phyloP scores from a whole-genome alignment of 2,888 invertebrate genomes.

The Luperina nickerlii region DNA sequence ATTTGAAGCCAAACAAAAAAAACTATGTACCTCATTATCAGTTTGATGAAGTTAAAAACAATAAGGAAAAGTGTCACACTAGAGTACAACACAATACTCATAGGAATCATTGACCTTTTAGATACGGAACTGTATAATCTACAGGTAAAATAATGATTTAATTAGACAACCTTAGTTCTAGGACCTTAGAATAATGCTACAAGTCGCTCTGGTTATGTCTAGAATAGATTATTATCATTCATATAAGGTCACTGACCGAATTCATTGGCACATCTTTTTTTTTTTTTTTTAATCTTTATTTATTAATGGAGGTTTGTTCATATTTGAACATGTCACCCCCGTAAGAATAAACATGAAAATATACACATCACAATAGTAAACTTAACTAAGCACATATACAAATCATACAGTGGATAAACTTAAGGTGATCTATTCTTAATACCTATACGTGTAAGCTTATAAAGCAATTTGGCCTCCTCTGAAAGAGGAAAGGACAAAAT shows the following conservation, averaged over 20 bases:
- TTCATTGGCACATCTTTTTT: slow-evolving; percentile 3
- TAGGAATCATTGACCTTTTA: slow-evolving; percentile 45
- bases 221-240: slow-evolving; percentile 19
- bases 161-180: slow-evolving; percentile 43
- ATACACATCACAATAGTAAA: no score
- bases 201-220: slow-evolving; percentile 10
- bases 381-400: no score
- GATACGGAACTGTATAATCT: slow-evolving; percentile 26
- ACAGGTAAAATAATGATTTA: slow-evolving; percentile 37
- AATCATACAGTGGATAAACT: no score
- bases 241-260: slow-evolving; percentile 12
- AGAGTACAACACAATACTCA: slow-evolving; percentile 9
- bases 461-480: no score
- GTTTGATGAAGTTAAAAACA: slow-evolving; percentile 6
- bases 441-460: no score
- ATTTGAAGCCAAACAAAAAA: neutral
- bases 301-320: no score
- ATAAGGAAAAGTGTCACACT: slow-evolving; percentile 32
- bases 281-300: no score
- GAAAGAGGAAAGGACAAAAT: no score
- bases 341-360: no score
- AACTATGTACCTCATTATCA: neutral
- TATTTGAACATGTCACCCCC: no score
- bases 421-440: no score
- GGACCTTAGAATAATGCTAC: slow-evolving; percentile 15